Base-by-base conservation (phyloP, 2,113 vertebrate genomes). In the Brienomyrus brachyistius region DNA sequence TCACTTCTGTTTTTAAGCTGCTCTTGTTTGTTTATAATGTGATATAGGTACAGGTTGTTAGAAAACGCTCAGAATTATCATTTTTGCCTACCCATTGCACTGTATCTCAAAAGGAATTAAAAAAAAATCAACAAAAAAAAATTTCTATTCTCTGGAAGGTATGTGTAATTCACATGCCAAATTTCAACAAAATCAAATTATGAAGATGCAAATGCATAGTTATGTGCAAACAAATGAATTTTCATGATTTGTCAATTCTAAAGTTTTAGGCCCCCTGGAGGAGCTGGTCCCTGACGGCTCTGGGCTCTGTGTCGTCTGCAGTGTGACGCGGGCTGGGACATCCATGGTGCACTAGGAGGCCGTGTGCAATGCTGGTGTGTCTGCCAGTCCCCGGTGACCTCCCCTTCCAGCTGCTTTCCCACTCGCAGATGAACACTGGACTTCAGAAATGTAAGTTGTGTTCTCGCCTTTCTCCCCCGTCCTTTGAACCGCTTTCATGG, bases 391-490 rank as follows among this genome's bases (percentile, higher is more conserved):
- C 97, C 97, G 96, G 95, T 95, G 96, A 98, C 96, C 96, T 96
- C 94, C 96, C 96, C 95, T 94, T 96, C 95, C 95, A 95, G 97
- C 95, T 98, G 98, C 97, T 97, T 96, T 96, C 97, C 96, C 97
- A 96, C 95, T 96, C 96, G 97, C 98, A 99, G 98, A 99, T 99
- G 98, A 99, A 99, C 98, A 97, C 97, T 98, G 97, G 98, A 98
- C 97, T 97, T 97, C 98, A 98, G 97, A 99, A 98, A 99, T 99
- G 98, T 99, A 96, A 98, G 98, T 96, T 93, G n/a, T 31, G 21
- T 40, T 48, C n/a, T 31, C 31, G 5, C 6, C 35, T 74, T 45
- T 87, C 21, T 47, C 2, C 43, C 80, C 43, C 45, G 27, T 86
- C 27, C 27, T 87, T 51, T 8, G 27, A n/a, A 45, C 47, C 2